Evolutionary conservation across 2,888 invertebrate species (phyloP).

Genomic region (Mesoligia furuncula): DNA sequence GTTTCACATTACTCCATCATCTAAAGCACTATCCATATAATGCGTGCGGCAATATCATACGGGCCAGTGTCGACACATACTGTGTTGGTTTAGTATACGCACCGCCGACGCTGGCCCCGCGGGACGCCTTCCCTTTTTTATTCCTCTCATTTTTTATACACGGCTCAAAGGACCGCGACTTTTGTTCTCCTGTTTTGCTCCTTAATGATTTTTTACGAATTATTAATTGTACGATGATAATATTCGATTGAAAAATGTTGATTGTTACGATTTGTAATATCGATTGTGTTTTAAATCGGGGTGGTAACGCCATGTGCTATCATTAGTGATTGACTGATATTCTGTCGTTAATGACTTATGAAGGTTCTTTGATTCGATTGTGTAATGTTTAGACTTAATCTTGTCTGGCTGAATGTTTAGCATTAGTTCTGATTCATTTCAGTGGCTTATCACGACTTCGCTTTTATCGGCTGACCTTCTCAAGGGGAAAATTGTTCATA

Average conservation of each 20-base stretch:
- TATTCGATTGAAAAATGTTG: constrained; percentile 88
- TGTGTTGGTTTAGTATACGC: constrained; percentile 85
- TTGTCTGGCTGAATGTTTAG: constrained; percentile 25
- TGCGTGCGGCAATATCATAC: constrained; percentile 72
- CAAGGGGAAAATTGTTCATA: constrained; percentile 3
- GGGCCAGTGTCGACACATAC: constrained; percentile 82
- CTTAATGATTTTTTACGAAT: constrained; percentile 90
- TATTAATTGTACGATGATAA: constrained; percentile 88
- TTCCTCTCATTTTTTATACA: constrained; percentile 79
- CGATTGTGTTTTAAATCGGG: constrained; percentile 68
- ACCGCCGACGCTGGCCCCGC: constrained; percentile 77
- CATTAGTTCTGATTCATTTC: constrained; percentile 29
- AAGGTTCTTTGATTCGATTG: constrained; percentile 50
- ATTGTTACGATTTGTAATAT: constrained; percentile 79
- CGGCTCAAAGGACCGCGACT: constrained; percentile 88
- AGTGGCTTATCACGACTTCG: constrained; percentile 39
- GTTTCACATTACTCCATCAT: constrained; percentile 50
- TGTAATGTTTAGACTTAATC: constrained; percentile 49
- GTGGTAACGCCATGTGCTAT: constrained; percentile 70
- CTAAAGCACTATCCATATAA: constrained; percentile 54
- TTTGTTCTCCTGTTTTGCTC: constrained; percentile 88
- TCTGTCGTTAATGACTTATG: constrained; percentile 60
- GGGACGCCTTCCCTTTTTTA: constrained; percentile 80
- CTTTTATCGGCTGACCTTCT: constrained; percentile 31
- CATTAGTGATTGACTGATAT: constrained; percentile 64